A percentile compares a stretch with the other conserved stretches of the same genome.
Evolutionary conservation across 2,797 vertebrate species (phyloP).

Genomic region (Onychomys torridus): DNA sequence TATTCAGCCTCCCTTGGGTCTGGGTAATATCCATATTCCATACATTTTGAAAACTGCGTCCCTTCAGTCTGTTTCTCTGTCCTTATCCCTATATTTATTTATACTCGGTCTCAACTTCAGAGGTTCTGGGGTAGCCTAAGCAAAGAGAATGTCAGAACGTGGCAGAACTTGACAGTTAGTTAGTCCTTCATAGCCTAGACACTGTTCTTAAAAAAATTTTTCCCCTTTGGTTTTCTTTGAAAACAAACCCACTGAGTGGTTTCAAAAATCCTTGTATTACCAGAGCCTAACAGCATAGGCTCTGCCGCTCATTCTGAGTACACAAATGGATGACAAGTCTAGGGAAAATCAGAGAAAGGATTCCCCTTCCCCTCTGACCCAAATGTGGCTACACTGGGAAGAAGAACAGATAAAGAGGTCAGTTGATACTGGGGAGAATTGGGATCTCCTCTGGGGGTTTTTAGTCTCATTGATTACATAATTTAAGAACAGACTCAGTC

Average conservation of each 20-base stretch:
- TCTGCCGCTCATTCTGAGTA: not conserved
- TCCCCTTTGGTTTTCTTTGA: not conserved
- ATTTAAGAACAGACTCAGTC: not conserved
- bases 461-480: not conserved
- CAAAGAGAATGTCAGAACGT: not conserved
- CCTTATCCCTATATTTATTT: not conserved
- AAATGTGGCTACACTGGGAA: not conserved
- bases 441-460: not conserved
- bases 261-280: not conserved
- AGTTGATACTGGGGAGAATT: not conserved
- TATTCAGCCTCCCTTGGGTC: not conserved
- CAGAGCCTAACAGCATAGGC: not conserved
- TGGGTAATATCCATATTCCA: not conserved
- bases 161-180: not conserved
- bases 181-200: not conserved
- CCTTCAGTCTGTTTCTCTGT: not conserved
- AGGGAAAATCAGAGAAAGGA: not conserved
- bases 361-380: accelerated
- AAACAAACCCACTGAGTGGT: not conserved
- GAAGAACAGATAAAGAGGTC: not conserved
- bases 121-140: not conserved
- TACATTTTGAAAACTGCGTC: not conserved
- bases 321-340: not conserved
- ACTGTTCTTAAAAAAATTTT: not conserved
- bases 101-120: not conserved